phyloP scores from a whole-genome alignment of 2,113 vertebrate species.

The Arothron firmamentum region DNA sequence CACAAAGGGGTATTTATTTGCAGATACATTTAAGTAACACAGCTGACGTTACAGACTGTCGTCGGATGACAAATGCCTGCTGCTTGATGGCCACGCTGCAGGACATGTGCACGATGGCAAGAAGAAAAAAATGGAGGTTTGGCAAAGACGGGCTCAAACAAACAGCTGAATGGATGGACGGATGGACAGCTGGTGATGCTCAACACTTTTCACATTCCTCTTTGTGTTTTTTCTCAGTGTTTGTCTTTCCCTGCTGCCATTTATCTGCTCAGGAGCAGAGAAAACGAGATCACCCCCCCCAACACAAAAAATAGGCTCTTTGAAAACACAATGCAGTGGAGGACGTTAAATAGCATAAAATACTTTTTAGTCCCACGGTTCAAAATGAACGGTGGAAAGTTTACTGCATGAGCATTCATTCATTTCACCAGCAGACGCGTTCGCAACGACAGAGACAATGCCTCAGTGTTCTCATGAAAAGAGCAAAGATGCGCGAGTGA shows the following conservation, averaged over 20 bases:
- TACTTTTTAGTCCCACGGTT: too few relatives aligned
- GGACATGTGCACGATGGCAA: constrained; percentile 14
- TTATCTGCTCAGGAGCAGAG: not conserved
- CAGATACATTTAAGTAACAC: constrained; percentile 36
- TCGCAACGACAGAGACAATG: constrained; percentile 40
- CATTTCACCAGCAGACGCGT: too few relatives aligned
- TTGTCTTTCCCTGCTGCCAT: not conserved
- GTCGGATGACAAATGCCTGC: constrained; percentile 2
- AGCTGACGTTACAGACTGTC: constrained; percentile 32
- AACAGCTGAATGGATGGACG: constrained; percentile 34
- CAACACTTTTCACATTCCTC: constrained; percentile 19
- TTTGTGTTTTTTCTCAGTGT: not conserved
- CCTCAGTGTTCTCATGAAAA: constrained; percentile 53
- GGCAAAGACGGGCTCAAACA: constrained; percentile 10
- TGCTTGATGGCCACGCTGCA: constrained; percentile 12
- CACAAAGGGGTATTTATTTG: constrained; percentile 17
- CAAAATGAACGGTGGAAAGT: too few relatives aligned
- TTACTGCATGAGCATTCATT: too few relatives aligned
- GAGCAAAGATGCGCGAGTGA: constrained; percentile 23
- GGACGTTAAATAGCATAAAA: too few relatives aligned
- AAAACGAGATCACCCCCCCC: not conserved
- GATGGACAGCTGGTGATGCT: constrained; percentile 21
- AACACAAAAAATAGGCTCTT: not conserved
- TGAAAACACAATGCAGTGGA: not conserved
- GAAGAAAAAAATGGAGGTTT: constrained; percentile 9